Evolutionary conservation across 2,888 invertebrate species (phyloP).

Genomic region (Amaurobius ferox): DNA sequence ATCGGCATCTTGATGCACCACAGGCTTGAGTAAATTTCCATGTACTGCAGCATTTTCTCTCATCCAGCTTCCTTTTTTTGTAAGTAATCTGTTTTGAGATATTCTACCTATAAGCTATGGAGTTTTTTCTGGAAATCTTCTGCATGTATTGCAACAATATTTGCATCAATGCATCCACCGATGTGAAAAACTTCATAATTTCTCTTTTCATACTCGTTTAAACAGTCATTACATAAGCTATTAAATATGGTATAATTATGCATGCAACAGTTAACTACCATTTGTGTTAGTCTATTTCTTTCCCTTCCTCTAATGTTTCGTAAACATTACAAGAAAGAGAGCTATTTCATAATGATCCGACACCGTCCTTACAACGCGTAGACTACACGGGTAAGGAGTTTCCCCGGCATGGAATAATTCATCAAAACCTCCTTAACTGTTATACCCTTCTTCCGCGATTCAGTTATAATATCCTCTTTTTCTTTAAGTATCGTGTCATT

Average conservation of each 20-base stretch:
- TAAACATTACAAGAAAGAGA: not conserved
- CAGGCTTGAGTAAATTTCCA: no score
- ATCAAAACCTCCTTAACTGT: conserved; percentile 46
- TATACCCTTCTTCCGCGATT: not conserved
- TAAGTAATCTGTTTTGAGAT: no score
- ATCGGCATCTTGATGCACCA: no score
- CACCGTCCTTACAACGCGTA: conserved; percentile 39
- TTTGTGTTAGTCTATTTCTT: not conserved
- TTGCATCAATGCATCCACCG: no score
- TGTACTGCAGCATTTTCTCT: no score
- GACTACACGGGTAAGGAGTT: conserved; percentile 64
- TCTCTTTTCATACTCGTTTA: no score
- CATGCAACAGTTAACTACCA: not conserved
- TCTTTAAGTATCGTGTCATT: conserved; percentile 28
- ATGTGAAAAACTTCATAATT: no score
- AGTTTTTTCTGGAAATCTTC: no score
- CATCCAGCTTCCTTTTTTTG: no score
- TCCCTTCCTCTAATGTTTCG: not conserved
- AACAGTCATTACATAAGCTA: no score
- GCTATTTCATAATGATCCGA: conserved; percentile 42
- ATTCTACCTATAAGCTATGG: no score
- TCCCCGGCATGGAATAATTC: conserved; percentile 57
- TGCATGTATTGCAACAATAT: no score
- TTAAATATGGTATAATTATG: not conserved
- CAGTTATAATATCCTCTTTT: conserved; percentile 37